phyloP scores from a whole-genome alignment of 2,797 vertebrate genomes.

The Simalia tracyae region DNA sequence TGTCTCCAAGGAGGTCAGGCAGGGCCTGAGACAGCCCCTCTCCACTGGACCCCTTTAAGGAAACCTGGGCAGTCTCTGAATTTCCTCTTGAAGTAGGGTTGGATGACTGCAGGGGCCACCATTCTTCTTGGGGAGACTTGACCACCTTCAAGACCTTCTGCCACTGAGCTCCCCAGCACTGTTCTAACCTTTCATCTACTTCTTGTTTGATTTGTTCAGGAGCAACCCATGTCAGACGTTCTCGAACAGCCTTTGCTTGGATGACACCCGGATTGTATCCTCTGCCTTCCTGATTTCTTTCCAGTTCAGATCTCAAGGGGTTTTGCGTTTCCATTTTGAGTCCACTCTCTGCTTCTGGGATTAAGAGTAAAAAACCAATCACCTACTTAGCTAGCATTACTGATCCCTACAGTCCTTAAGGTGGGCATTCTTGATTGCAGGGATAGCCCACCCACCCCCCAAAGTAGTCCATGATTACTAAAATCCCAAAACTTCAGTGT shows the following conservation, averaged over 20 bases:
- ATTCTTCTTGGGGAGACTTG: not conserved
- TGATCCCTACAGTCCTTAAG: too few relatives aligned
- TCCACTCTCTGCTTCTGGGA: not conserved
- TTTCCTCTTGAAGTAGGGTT: not conserved
- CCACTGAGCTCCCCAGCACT: not conserved
- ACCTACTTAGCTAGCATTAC: too few relatives aligned
- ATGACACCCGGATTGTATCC: not conserved
- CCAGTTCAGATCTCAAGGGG: not conserved
- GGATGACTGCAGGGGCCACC: not conserved
- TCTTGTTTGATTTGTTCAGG: not conserved
- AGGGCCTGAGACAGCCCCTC: not conserved
- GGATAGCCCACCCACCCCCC: too few relatives aligned
- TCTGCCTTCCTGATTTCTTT: not conserved
- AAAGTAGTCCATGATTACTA: too few relatives aligned
- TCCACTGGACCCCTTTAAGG: not conserved
- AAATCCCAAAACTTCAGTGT: too few relatives aligned
- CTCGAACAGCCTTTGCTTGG: not conserved
- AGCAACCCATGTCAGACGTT: not conserved
- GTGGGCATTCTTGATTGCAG: too few relatives aligned
- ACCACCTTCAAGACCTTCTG: not conserved
- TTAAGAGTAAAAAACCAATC: not conserved
- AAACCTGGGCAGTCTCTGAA: not conserved
- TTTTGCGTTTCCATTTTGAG: not conserved
- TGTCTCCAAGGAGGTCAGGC: not conserved
- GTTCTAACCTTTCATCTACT: not conserved